These are phyloP conservation scores for Anguilla megastoma DNA, from an alignment of 2,797 vertebrate genomes.

Conservation along the genomic window DNA sequence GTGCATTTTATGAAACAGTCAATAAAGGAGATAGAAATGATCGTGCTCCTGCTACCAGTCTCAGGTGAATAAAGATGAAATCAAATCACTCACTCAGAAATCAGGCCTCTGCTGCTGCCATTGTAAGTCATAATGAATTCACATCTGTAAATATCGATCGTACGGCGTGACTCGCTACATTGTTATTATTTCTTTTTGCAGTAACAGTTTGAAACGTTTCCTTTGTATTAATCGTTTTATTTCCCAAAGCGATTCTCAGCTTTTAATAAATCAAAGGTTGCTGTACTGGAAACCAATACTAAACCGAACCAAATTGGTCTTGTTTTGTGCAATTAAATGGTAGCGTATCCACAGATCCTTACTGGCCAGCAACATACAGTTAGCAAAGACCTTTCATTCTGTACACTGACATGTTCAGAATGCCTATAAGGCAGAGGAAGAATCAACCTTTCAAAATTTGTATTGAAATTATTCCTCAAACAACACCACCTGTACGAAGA, in stretches of 20 bases:
- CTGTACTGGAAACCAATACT: not conserved
- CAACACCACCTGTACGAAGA: not conserved
- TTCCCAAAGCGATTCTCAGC: not conserved
- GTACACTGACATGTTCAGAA: not conserved
- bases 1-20: not conserved
- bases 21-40: not conserved
- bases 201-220: not conserved
- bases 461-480: not conserved
- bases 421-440: not conserved
- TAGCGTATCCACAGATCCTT: not conserved
- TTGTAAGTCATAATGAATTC: slow-evolving; percentile 9
- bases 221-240: not conserved
- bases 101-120: not conserved
- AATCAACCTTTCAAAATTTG: not conserved
- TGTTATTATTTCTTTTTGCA: not conserved
- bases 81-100: not conserved
- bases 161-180: not conserved
- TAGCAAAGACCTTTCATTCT: not conserved
- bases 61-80: not conserved
- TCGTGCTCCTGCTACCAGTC: not conserved
- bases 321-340: not conserved
- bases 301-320: not conserved
- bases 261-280: not conserved
- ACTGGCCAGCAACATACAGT: not conserved
- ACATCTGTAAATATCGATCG: slow-evolving; percentile 3